Evolutionary conservation across 2,888 invertebrate genomes (phyloP).

Genomic region (Orthosia incerta): DNA sequence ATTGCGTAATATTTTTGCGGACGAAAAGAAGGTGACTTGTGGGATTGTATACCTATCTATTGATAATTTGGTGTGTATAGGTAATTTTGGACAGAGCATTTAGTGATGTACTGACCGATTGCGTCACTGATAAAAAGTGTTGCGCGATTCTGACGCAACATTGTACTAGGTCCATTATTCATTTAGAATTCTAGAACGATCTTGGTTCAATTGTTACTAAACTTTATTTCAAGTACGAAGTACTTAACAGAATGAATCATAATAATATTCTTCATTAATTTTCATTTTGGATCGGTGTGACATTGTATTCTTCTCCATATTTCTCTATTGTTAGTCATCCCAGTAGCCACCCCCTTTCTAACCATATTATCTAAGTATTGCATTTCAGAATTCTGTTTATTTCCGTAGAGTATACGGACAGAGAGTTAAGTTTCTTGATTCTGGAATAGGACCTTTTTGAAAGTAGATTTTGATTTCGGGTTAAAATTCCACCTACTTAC

Average conservation of each 20-base stretch:
- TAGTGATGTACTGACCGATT: conserved; percentile 16
- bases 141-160: conserved; percentile 44
- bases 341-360: too few relatives aligned
- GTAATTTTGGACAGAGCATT: background rate
- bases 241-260: background rate
- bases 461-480: too few relatives aligned
- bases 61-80: conserved; percentile 4
- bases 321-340: too few relatives aligned
- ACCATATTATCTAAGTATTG: too few relatives aligned
- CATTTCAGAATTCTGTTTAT: too few relatives aligned
- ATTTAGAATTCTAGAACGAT: conserved; percentile 4
- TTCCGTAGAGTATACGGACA: too few relatives aligned
- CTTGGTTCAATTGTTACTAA: background rate
- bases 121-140: conserved; percentile 43
- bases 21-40: conserved; percentile 23
- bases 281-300: background rate
- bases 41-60: background rate
- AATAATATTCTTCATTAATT: background rate
- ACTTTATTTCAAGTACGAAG: background rate
- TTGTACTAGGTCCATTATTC: conserved; percentile 2
- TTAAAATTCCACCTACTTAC: too few relatives aligned
- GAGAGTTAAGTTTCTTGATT: too few relatives aligned
- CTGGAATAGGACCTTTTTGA: too few relatives aligned
- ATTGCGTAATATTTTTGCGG: conserved; percentile 64
- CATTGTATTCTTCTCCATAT: too few relatives aligned